Percentiles rank a stretch among this genome's conserved stretches.
These are phyloP conservation scores for Drosophila mettleri DNA, from an alignment of 2,888 invertebrate genomes.

Conservation along the genomic window DNA sequence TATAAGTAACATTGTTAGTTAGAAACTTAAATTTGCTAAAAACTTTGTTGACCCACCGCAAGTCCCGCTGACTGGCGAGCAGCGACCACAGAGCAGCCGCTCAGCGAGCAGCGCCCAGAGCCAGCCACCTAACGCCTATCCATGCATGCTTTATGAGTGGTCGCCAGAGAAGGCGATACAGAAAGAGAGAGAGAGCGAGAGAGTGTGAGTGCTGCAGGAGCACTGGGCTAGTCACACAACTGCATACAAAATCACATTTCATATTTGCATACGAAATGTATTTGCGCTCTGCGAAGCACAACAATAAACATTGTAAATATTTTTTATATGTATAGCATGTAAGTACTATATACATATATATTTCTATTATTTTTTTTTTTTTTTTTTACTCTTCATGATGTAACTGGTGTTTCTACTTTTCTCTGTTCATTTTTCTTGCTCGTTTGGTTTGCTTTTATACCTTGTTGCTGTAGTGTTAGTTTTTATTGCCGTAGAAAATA, in stretches of 20 bases:
- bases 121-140: constrained; percentile 34
- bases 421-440: constrained; percentile 46
- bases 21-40: constrained; percentile 35
- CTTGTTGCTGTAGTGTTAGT: constrained; percentile 56
- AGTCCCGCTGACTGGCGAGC: background rate
- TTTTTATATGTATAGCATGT: constrained; percentile 21
- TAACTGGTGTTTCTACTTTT: constrained; percentile 33
- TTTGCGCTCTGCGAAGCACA: constrained; percentile 79
- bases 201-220: background rate
- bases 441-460: constrained; percentile 27
- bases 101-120: background rate
- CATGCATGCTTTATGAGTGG: constrained; percentile 63
- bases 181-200: constrained; percentile 3
- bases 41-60: constrained; percentile 18
- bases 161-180: constrained; percentile 17
- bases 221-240: constrained; percentile 22
- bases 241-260: constrained; percentile 72
- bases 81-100: background rate
- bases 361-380: background rate
- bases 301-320: constrained; percentile 80
- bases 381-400: constrained; percentile 25
- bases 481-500: constrained; percentile 66
- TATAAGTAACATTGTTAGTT: constrained; percentile 6
- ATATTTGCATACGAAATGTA: constrained; percentile 78
- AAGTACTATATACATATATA: background rate